A percentile compares a stretch with the other conserved stretches of the same genome.
Conservation (phyloP, 2,888 invertebrate genomes). For the Aleiodes leptofemur region DNA sequence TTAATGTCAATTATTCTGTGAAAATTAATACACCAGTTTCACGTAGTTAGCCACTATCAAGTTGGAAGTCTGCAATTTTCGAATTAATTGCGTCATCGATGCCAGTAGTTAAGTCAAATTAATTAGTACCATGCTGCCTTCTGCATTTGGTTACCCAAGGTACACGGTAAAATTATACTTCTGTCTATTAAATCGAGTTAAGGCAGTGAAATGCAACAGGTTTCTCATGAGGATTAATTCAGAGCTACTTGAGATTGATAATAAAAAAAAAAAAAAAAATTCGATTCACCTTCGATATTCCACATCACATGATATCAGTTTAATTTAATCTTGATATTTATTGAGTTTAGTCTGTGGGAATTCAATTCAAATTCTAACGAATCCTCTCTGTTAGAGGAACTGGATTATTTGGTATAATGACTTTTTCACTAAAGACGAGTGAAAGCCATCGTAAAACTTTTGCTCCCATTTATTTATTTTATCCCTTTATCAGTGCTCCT, state of each 20-base stretch:
- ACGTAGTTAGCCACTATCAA: too few species aligned
- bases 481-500: constrained; percentile 4
- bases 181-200: neutral
- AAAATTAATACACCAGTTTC: constrained; percentile 1
- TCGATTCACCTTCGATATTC: too few species aligned
- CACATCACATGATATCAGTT: too few species aligned
- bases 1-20: constrained; percentile 3
- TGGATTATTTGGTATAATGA: constrained; percentile 41
- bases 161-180: neutral
- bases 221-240: constrained; percentile 10
- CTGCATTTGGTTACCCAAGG: neutral
- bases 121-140: neutral
- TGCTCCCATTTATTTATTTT: constrained; percentile 19
- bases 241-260: constrained; percentile 2
- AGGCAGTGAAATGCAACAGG: constrained; percentile 11
- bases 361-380: neutral
- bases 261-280: neutral
- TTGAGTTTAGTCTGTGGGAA: too few species aligned
- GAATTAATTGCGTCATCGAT: constrained; percentile 28
- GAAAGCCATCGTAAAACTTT: constrained; percentile 31
- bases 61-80: constrained; percentile 19
- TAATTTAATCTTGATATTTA: too few species aligned
- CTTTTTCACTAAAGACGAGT: constrained; percentile 36
- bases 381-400: neutral
- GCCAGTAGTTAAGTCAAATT: neutral